Conservation (phyloP, 2,888 invertebrate genomes). For the Mesorhabditis belari region DNA sequence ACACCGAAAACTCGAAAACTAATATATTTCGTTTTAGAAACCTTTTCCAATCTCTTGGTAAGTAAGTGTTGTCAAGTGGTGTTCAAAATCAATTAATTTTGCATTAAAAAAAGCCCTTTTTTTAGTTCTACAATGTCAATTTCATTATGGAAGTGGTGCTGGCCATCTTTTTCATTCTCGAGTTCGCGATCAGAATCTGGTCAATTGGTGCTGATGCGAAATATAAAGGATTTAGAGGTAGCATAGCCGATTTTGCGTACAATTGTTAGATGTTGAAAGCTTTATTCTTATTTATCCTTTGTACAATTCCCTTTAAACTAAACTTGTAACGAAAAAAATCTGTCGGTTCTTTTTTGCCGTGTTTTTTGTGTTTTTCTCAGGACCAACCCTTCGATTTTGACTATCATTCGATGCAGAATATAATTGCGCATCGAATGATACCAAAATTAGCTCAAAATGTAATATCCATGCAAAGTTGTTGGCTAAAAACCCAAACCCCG, state of each 20-base stretch:
- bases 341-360: no score
- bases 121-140: slow-evolving; percentile 11
- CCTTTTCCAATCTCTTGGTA: not conserved
- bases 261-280: no score
- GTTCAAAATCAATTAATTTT: slow-evolving; percentile 28
- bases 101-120: not conserved
- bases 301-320: not conserved
- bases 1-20: no score
- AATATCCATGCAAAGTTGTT: no score
- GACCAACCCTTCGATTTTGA: no score
- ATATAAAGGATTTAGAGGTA: slow-evolving; percentile 32
- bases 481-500: no score
- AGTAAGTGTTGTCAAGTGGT: no score
- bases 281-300: slow-evolving; percentile 1
- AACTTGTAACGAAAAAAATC: not conserved
- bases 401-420: no score
- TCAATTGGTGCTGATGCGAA: slow-evolving; percentile 39
- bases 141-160: slow-evolving; percentile 31
- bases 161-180: slow-evolving; percentile 36
- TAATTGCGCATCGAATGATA: no score
- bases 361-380: no score
- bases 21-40: not conserved
- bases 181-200: slow-evolving; percentile 41
- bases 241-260: no score
- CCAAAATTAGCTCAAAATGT: no score